These are phyloP conservation scores for Onthophagus taurus DNA, from an alignment of 1,140 invertebrate species.

Conservation along the genomic window DNA sequence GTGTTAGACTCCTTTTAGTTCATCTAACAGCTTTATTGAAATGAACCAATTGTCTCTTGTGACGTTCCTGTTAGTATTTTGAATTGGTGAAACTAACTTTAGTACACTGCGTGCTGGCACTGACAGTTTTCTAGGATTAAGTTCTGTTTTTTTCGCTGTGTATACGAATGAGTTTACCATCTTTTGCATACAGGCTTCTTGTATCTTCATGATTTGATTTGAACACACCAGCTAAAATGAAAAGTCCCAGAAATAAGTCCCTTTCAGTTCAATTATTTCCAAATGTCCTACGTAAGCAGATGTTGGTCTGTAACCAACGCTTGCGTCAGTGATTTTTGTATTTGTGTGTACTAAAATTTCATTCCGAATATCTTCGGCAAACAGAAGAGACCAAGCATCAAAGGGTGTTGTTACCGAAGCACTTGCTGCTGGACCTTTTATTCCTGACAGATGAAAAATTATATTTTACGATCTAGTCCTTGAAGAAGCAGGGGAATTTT, in stretches of 20 bases:
- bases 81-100: not conserved
- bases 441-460: not conserved
- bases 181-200: not conserved
- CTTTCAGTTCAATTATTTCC: conserved; percentile 10
- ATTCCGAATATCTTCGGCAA: conserved; percentile 4
- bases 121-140: not conserved
- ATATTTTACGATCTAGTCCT: conserved; percentile 2
- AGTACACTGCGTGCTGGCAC: not conserved
- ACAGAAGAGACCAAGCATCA: conserved; percentile 6
- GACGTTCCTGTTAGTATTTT: not conserved
- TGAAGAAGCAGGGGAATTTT: too few species aligned
- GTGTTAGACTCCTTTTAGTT: not conserved
- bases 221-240: conserved; percentile 4
- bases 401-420: not conserved
- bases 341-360: conserved; percentile 8
- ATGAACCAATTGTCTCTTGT: not conserved
- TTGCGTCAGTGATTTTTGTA: conserved; percentile 4
- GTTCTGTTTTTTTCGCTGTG: not conserved
- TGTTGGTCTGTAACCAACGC: conserved; percentile 9
- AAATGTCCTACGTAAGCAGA: conserved; percentile 11
- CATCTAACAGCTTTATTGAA: not conserved
- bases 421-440: conserved; percentile 1
- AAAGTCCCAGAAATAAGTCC: conserved; percentile 8
- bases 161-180: not conserved
- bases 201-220: conserved; percentile 16